Base-by-base conservation (phyloP, 2,113 vertebrate genomes). In the Zootoca vivipara region DNA sequence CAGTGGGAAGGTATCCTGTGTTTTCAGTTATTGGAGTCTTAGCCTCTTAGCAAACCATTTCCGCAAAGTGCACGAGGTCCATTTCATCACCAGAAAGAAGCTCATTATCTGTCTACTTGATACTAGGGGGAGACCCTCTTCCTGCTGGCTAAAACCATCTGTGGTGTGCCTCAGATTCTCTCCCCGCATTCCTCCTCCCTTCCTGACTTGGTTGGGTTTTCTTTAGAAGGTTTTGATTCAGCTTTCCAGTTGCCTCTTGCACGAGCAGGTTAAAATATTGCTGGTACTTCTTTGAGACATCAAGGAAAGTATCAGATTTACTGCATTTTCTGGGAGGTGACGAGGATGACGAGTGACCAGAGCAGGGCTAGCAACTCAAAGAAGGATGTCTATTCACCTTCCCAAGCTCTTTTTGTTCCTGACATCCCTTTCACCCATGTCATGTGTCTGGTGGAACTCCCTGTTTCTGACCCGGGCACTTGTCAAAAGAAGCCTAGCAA, bases 401-500 rank as follows among this genome's bases (percentile, higher is more conserved):
- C 58, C 38, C 22, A 67, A 6, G 38, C 86, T 69, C 70, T 0
- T 2, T 0, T 0, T 67, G 33, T 16, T n/a, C 20, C 15, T 90
- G 46, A 42, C 62, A 89, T 92, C 30, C 6, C 12, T 4, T 72
- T 85, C 46, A 40, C 33, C 28, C 38, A 18, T 75, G 35, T 40
- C 40, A 24, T 13, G 7, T 4, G 42, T 67, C 0, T 56, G 87
- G 78, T 79, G 67, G 67, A 35, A 78, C 2, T 22, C 5, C 0
- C 84, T 4, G 35, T 52, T 81, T n/a, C n/a, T 10, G 33, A 82
- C 89, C 87, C 22, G 93, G 89, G 74, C 10, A 79, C n/a, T 90
- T 90, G 22, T 35, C 26, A 82, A 83, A 88, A 62, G 15, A n/a
- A 89, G 73, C 26, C 2, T 87, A 3, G 26, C 80, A 90, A 2